A percentile compares a stretch with the other conserved stretches of the same genome.
Evolutionary conservation across 2,888 invertebrate species (phyloP).

Genomic region (Polydrusus tereticollis): DNA sequence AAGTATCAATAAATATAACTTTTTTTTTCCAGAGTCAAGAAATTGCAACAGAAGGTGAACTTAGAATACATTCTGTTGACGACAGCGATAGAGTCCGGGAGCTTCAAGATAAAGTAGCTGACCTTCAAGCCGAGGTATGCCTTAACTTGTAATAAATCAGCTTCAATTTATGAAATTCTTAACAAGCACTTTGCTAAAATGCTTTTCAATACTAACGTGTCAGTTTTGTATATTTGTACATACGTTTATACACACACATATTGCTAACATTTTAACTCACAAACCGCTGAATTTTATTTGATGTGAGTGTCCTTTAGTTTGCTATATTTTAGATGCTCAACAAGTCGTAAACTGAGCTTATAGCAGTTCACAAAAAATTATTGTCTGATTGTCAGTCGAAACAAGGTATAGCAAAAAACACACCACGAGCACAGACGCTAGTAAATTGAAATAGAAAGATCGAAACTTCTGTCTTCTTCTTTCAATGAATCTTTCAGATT

Average conservation of each 20-base stretch:
- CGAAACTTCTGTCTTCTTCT: too few relatives aligned
- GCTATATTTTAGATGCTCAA: slow-evolving; percentile 18
- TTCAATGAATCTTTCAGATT: too few relatives aligned
- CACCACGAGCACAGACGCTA: too few relatives aligned
- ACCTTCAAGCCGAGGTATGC: slow-evolving; percentile 90
- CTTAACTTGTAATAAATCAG: neutral
- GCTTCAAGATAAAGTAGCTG: slow-evolving; percentile 92
- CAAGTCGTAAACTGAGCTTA: neutral
- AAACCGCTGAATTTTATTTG: slow-evolving; percentile 35
- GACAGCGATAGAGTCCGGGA: slow-evolving; percentile 90
- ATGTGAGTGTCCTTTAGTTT: slow-evolving; percentile 34
- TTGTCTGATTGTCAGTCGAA: slow-evolving; percentile 30
- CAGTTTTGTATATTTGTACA: slow-evolving; percentile 39
- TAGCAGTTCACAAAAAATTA: neutral
- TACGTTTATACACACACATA: slow-evolving; percentile 22
- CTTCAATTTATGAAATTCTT: slow-evolving; percentile 16
- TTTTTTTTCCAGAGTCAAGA: slow-evolving; percentile 85
- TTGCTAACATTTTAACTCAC: slow-evolving; percentile 17
- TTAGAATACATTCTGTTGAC: slow-evolving; percentile 84
- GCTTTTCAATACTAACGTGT: slow-evolving; percentile 23
- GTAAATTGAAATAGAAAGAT: neutral
- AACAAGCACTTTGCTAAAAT: slow-evolving; percentile 37
- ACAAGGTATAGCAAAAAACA: too few relatives aligned
- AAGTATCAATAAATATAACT: neutral
- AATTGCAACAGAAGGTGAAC: slow-evolving; percentile 92